A percentile compares a stretch with the other conserved stretches of the same genome.
Conservation (phyloP, 2,113 vertebrate genomes). For the Odocoileus virginianus region DNA sequence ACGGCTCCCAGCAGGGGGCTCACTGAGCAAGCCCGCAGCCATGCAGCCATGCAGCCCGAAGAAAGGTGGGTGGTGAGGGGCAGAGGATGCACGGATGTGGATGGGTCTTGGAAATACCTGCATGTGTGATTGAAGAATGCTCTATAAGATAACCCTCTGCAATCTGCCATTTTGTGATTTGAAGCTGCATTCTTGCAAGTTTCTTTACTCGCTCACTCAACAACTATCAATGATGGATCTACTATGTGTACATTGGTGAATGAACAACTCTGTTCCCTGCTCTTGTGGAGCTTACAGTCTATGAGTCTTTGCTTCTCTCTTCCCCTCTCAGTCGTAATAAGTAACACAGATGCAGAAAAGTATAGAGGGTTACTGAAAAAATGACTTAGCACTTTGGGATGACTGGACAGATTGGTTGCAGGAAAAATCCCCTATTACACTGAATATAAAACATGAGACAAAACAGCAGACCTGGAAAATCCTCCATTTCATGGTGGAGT, state of each 20-base stretch:
- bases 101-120: conserved; percentile 18
- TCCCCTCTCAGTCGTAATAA: neutral
- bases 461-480: neutral
- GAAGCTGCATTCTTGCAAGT: neutral
- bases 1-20: conserved; percentile 7
- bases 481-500: too few species aligned
- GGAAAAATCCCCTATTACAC: neutral
- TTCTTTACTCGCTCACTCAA: neutral
- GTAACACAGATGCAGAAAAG: neutral
- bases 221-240: neutral
- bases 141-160: neutral
- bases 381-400: neutral
- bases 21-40: conserved; percentile 42
- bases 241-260: rapidly evolving
- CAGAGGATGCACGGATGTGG: neutral
- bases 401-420: neutral
- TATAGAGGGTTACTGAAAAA: neutral
- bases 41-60: conserved; percentile 70
- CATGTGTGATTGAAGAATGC: neutral
- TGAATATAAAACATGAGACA: neutral
- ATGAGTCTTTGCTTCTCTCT: neutral
- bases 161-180: neutral
- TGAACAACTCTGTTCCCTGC: neutral
- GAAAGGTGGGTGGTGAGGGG: conserved; percentile 31
- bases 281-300: neutral